Evolutionary conservation across 2,888 invertebrate species (phyloP).

Genomic region (Lydus trimaculatus): DNA sequence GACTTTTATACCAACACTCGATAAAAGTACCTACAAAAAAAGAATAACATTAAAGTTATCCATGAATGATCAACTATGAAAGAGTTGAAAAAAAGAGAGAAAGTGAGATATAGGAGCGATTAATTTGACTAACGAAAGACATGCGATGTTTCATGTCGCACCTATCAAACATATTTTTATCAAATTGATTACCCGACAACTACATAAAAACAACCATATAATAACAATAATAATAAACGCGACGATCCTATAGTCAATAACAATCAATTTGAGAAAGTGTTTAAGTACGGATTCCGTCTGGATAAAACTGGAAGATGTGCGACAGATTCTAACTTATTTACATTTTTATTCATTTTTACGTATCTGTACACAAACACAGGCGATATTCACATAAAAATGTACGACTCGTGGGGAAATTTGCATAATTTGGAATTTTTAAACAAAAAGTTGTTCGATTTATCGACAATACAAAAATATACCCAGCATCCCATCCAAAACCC

Average conservation of each 20-base stretch:
- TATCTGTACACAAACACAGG: too few species aligned
- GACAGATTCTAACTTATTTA: background rate
- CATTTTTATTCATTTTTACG: background rate
- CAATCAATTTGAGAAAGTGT: background rate
- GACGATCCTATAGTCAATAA: background rate
- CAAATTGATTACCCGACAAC: background rate
- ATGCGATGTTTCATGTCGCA: constrained; percentile 5
- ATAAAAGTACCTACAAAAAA: background rate
- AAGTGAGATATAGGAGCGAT: background rate
- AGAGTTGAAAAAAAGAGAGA: too few species aligned
- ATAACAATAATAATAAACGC: background rate
- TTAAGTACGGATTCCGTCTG: background rate
- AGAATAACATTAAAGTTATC: background rate
- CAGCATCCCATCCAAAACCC: too few species aligned
- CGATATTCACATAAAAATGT: too few species aligned
- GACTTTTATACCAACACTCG: background rate
- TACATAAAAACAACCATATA: background rate
- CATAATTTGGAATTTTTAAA: too few species aligned
- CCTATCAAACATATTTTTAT: background rate
- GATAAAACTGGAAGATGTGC: background rate
- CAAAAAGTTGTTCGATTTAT: too few species aligned
- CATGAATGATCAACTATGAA: background rate
- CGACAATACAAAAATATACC: too few species aligned
- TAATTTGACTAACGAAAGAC: background rate
- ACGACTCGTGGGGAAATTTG: too few species aligned